Percentiles rank a stretch among this genome's conserved stretches.
Conservation (phyloP, 92 coral and sea anemone species). For the Muricea muricata region DNA sequence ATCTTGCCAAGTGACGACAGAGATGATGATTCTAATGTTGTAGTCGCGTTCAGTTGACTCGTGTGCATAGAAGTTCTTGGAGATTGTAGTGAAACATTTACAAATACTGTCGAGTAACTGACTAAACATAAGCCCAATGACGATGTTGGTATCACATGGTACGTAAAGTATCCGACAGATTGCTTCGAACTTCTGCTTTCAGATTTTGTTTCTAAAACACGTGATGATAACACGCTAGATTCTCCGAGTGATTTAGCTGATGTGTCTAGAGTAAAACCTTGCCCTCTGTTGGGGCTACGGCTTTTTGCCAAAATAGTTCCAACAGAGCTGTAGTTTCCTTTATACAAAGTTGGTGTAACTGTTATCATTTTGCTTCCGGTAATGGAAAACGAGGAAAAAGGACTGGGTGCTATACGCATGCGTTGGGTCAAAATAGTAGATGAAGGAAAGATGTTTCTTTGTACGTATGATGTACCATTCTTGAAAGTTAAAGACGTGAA, state of each 20-base stretch:
- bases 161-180: background rate
- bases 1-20: background rate
- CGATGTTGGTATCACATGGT: slow-evolving; percentile 26
- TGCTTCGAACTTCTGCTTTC: background rate
- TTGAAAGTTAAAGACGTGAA: background rate
- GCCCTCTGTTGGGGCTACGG: background rate
- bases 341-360: background rate
- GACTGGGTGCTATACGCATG: background rate
- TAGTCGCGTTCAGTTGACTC: background rate
- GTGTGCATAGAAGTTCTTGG: background rate
- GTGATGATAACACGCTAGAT: background rate
- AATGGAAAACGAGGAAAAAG: background rate
- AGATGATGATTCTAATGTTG: background rate
- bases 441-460: background rate
- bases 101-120: slow-evolving; percentile 1
- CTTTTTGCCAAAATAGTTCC: background rate
- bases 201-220: background rate
- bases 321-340: background rate
- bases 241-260: background rate
- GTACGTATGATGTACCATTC: background rate
- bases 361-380: background rate
- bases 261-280: background rate
- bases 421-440: background rate
- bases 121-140: slow-evolving; percentile 7
- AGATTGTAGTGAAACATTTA: background rate